Evolutionary conservation across 2,797 vertebrate genomes (phyloP), one percentile per base, ranked within the genome.

Genomic region (Gila robusta): DNA sequence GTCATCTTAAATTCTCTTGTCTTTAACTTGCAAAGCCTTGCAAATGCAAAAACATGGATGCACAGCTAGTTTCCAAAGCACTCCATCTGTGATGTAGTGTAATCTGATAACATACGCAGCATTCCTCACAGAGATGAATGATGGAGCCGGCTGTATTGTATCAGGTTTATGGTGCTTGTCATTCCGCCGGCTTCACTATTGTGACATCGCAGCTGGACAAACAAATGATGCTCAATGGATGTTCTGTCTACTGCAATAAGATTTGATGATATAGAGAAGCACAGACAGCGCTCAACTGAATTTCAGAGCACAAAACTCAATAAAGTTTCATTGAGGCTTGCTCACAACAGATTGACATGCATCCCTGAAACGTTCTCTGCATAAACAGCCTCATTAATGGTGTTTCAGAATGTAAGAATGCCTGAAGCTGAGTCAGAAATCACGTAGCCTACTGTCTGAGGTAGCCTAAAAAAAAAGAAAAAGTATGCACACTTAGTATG

Each of bases 171-270:
- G 66, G 17, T 23, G 47, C 81, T 66, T 78, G 82, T 77, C 85
- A 82, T 89, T 84, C 85, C 6, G 23, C 14, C 66, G 5, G 49
- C 66, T 26, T 19, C 28, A 77, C 62, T 72, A 82, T 88, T 86
- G 82, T 90, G 69, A 32, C 70, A 44, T 69, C 52, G 41, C 89
- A 90, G 89, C 89, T 90, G 89, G 72, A 78, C 86, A 90, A 90
- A 90, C 84, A 90, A 70, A 88, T 64, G 64, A 69, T 77, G 82
- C 79, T 84, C 79, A 56, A 62, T 79, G 32, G 49, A 56, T 72
- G 56, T 52, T 67, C 62, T 74, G 77, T 79, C 70, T 32, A 44
- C 72, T 14, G 19, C 71, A 49, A 64, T 83, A 32, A 66, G 71
- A 66, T 79, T 41, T 62, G 52, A 85, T 79, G 76, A n/a, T 56